Conservation (phyloP, 2,113 vertebrate genomes). For the Aegypius monachus region DNA sequence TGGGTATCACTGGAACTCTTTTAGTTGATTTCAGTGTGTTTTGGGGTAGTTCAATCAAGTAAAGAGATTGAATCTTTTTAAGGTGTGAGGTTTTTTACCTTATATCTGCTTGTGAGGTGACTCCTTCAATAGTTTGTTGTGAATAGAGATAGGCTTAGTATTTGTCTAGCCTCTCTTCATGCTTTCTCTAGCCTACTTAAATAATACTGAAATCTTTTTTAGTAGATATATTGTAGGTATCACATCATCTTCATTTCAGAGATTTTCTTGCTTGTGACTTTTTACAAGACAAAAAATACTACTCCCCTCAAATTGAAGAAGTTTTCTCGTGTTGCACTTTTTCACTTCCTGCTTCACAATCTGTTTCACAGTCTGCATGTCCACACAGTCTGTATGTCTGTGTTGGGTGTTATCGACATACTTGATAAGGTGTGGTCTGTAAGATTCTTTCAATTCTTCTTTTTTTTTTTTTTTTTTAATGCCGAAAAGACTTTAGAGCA, state of each 20-base stretch:
- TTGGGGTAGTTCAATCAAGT: neutral
- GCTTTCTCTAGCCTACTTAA: neutral
- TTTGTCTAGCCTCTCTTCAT: neutral
- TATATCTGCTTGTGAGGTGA: neutral
- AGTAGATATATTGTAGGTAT: neutral
- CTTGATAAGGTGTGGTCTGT: neutral
- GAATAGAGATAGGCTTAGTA: neutral
- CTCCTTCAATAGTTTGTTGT: neutral
- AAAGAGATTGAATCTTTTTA: neutral
- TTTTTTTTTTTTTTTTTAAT: neutral
- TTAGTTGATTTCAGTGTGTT: neutral
- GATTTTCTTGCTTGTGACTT: neutral
- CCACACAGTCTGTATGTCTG: neutral
- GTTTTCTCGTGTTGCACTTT: neutral
- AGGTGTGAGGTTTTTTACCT: accelerated
- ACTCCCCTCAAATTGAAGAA: neutral
- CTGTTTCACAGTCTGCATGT: neutral
- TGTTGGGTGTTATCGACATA: neutral
- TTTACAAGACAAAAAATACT: neutral
- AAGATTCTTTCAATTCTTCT: neutral
- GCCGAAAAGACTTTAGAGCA: neutral
- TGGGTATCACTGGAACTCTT: neutral
- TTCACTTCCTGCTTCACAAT: neutral
- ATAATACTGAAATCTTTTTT: neutral
- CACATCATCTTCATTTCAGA: neutral